These are phyloP conservation scores for Thereva nobilitata DNA, from an alignment of 2,888 invertebrate genomes.

Conservation along the genomic window DNA sequence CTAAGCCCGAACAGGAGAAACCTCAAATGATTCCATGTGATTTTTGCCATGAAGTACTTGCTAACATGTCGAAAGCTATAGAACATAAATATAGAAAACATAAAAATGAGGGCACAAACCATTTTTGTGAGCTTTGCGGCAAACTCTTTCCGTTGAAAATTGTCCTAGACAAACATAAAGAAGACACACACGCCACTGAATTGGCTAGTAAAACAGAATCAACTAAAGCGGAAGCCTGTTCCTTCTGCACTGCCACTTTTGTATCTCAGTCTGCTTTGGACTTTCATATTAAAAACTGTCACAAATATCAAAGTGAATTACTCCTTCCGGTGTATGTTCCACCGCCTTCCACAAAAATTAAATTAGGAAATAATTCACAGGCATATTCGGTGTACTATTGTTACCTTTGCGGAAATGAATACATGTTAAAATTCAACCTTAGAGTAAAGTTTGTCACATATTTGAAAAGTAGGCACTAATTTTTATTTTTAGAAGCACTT, in stretches of 20 bases:
- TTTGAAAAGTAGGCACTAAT: background rate
- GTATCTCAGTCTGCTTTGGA: conserved; percentile 33
- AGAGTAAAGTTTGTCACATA: conserved; percentile 57
- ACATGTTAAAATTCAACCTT: conserved; percentile 69
- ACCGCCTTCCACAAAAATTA: conserved; percentile 62
- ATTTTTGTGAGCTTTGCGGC: conserved; percentile 70
- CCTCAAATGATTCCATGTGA: conserved; percentile 62
- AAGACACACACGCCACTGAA: conserved; percentile 42
- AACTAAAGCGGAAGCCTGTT: background rate
- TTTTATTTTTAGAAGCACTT: conserved; percentile 59
- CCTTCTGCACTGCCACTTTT: conserved; percentile 37
- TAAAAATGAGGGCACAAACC: conserved; percentile 65
- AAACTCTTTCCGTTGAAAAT: conserved; percentile 71
- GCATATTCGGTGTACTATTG: conserved; percentile 62
- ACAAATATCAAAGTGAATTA: conserved; percentile 45
- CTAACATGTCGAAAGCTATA: conserved; percentile 66
- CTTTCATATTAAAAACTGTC: conserved; percentile 38
- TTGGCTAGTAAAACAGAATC: background rate
- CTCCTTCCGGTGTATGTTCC: conserved; percentile 60
- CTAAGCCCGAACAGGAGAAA: conserved; percentile 49
- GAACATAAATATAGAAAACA: conserved; percentile 70
- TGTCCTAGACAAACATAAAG: conserved; percentile 36
- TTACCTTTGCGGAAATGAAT: conserved; percentile 68
- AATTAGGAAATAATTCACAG: conserved; percentile 60
- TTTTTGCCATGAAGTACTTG: conserved; percentile 64